Conservation (phyloP, 2,888 invertebrate genomes). For the Tubulanus polymorphus region DNA sequence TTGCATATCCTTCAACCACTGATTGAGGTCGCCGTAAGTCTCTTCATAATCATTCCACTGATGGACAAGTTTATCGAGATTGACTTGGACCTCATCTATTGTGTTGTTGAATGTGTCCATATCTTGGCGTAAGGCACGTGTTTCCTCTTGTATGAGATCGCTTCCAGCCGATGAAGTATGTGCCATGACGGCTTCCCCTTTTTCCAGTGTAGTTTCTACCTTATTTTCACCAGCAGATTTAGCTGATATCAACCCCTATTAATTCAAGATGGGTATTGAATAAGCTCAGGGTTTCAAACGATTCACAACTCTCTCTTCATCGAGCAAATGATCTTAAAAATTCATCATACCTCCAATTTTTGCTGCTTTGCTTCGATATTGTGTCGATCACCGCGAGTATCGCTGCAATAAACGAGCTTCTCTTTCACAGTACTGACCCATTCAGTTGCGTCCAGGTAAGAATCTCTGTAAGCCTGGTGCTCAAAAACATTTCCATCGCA, state of each 20-base stretch:
- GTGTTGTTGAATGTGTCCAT: slow-evolving; percentile 15
- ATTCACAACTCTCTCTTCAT: neutral
- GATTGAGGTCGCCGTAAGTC: slow-evolving; percentile 70
- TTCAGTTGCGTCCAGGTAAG: slow-evolving; percentile 76
- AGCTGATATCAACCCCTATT: slow-evolving; percentile 30
- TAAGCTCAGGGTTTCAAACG: neutral
- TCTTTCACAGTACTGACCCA: slow-evolving; percentile 78
- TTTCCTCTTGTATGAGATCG: slow-evolving; percentile 57
- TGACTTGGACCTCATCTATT: slow-evolving; percentile 26
- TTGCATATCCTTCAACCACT: slow-evolving; percentile 84
- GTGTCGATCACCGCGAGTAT: slow-evolving; percentile 39
- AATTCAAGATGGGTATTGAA: slow-evolving; percentile 1
- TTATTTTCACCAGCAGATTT: slow-evolving; percentile 75
- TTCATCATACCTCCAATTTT: slow-evolving; percentile 31
- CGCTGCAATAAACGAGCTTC: slow-evolving; percentile 48
- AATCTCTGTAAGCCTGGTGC: slow-evolving; percentile 81
- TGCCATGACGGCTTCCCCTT: slow-evolving; percentile 62
- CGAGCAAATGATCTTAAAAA: neutral
- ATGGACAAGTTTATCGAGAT: slow-evolving; percentile 62
- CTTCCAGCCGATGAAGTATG: slow-evolving; percentile 76
- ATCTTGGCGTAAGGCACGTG: slow-evolving; percentile 28
- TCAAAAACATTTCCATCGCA: slow-evolving; percentile 75
- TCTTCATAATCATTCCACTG: slow-evolving; percentile 80
- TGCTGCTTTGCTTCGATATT: slow-evolving; percentile 39
- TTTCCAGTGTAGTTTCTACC: slow-evolving; percentile 69